These are phyloP conservation scores for Spinibarbus caldwelli DNA, from an alignment of 2,797 vertebrate genomes.

Conservation along the genomic window DNA sequence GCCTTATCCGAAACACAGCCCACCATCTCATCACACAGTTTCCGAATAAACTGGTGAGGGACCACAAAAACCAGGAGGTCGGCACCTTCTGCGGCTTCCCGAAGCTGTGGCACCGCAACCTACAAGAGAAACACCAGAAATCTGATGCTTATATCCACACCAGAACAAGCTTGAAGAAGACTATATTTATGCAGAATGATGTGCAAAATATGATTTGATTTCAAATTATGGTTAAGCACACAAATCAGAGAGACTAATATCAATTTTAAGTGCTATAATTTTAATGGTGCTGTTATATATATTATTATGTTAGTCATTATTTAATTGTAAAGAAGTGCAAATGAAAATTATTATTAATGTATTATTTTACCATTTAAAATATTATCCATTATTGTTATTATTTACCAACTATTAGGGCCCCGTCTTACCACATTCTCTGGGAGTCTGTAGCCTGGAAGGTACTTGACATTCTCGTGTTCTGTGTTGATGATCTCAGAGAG, in stretches of 20 bases:
- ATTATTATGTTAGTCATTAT: not conserved
- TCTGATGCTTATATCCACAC: not conserved
- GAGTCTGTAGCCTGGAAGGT: slow-evolving; percentile 90
- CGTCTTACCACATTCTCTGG: slow-evolving; percentile 91
- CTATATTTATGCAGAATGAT: not conserved
- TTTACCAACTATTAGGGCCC: not conserved
- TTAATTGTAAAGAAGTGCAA: not conserved
- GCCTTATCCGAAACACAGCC: slow-evolving; percentile 81
- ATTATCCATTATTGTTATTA: not conserved
- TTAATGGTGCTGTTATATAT: not conserved
- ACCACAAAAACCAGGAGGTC: slow-evolving; percentile 91
- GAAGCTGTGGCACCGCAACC: slow-evolving; percentile 84
- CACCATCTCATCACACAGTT: slow-evolving; percentile 86
- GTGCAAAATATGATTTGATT: not conserved
- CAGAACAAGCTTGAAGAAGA: not conserved
- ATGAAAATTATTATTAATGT: not conserved
- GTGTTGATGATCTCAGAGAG: slow-evolving; percentile 92
- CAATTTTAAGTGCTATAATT: not conserved
- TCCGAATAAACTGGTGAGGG: slow-evolving; percentile 92
- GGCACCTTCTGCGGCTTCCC: slow-evolving; percentile 85
- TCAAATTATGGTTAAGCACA: not conserved
- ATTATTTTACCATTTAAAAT: not conserved
- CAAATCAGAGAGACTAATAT: not conserved
- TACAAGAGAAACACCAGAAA: slow-evolving; percentile 58
- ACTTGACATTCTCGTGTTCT: slow-evolving; percentile 92